Percentiles rank a stretch among this genome's conserved stretches.
phyloP scores from a whole-genome alignment of 2,113 vertebrate species.

The Alexandromys fortis region DNA sequence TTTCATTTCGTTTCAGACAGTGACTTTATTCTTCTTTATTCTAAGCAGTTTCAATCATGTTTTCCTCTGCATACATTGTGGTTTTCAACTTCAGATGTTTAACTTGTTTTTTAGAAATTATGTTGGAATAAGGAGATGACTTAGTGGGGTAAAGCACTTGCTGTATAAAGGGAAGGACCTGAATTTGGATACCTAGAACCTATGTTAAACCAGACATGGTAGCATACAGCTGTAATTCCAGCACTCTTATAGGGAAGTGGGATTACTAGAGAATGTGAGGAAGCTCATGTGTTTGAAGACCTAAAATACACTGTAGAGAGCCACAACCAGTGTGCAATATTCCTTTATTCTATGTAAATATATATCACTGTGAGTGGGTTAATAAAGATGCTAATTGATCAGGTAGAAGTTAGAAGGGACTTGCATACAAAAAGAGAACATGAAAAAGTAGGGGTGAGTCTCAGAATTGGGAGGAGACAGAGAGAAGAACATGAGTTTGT shows the following conservation, averaged over 20 bases:
- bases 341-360: too few species aligned
- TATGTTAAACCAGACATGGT: neutral
- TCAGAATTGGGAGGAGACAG: too few species aligned
- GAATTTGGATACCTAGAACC: neutral
- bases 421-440: too few species aligned
- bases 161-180: neutral
- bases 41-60: neutral
- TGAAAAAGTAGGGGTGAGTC: too few species aligned
- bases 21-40: neutral
- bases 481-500: too few species aligned
- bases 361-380: too few species aligned
- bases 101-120: neutral
- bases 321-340: neutral
- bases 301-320: neutral
- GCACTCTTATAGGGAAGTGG: neutral
- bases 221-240: neutral
- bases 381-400: too few species aligned
- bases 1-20: neutral
- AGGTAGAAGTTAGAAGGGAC: too few species aligned
- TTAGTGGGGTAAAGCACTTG: neutral
- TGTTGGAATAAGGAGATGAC: neutral
- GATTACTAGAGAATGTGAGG: neutral
- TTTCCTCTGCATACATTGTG: neutral
- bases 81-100: conserved; percentile 15
- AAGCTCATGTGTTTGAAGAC: neutral